Base-by-base conservation (phyloP, 2,797 vertebrate species). In the Catharus ustulatus region DNA sequence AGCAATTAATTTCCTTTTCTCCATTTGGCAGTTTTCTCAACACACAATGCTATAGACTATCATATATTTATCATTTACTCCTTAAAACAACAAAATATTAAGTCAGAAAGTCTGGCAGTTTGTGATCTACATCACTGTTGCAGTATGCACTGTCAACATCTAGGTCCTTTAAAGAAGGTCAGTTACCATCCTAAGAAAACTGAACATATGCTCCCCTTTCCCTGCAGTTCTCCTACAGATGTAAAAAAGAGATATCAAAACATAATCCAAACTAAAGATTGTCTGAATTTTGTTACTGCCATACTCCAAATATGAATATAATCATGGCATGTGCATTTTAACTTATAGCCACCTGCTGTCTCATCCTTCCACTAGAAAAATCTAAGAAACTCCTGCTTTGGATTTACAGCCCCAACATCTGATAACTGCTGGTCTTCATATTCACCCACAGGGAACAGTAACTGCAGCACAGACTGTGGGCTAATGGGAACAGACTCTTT, bases 401-500 rank as follows among this genome's bases (percentile, higher is more conserved):
- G 45, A 88, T 78, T 93, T 84, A 76, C 27, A 85, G 67, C 32
- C 62, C 10, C 77, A 90, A 22, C 23, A 67, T 46, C 49, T 71
- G 63, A 42, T 89, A 90, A 88, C 63, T 87, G 45, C 66, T 66
- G 73, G 43, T 90, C 83, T 81, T 88, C 49, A 15, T 36, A 82
- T 77, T 87, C 54, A 76, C 77, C 84, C 82, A 76, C 10, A 63
- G 54, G 69, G 29, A 84, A 52, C 36, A 84, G 46, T 24, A 87
- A 74, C 40, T 87, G 46, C 58, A 77, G 49, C 3, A 6, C 63
- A 90, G 40, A 61, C 81, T 84, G 58, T 42, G 52, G 86, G 86
- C 83, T 86, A 86, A 88, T 82, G 69, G 45, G 80, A 96, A 91
- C 82, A 97, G 94, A 95, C 95, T 90, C 71, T 76, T 95, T 57